Base-by-base conservation (phyloP, 2,888 invertebrate genomes). In the Trichopria drosophilae region DNA sequence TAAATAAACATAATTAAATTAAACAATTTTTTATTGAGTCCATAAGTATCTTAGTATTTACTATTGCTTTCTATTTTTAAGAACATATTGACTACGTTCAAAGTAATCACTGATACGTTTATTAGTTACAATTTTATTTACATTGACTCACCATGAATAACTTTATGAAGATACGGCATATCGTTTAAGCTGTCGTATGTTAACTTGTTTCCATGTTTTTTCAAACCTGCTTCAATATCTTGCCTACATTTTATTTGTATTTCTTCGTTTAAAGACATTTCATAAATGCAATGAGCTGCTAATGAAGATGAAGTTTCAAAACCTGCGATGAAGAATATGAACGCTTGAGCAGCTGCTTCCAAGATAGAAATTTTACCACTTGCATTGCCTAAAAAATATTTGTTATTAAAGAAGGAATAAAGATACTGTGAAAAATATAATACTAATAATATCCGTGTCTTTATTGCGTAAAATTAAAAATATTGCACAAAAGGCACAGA, bases 301-400 rank as follows among this genome's bases (percentile, higher is more conserved):
- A 79, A 76, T 1, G 79, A 75, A 2, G 80, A 76, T 1, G 79
- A 79, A 0, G 80, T 79, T 60, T 80, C 80, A 54, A 78, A 80
- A 7, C 80, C 80, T 26, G 79, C 80, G 37, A 77, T 49, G 54
- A 75, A 77, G 58, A 78, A 78, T 4, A 77, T 70, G 45, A 69
- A 78, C 3, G 77, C 76, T 58, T 79, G 79, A 1, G 79, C 78
- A 0, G 76, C 75, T 6, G 72, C 75, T 55, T 78, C 77, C 37
- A 69, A 57, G 40, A 70, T 61, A 3, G 73, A 74, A 24, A 79
- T 60, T 34, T 59, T 61, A 12, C 57, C 57, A 13, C 59, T 52
- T 0, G 35, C 13, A 6, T 9, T 15, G 13, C 57, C 59, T 54
- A 44, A 24, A 20, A 46, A 5, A 36, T 6, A 36, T 4, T 18